A percentile compares a stretch with the other conserved stretches of the same genome.
These are phyloP conservation scores for Centrocercus urophasianus DNA, from an alignment of 2,113 vertebrate genomes.

Conservation along the genomic window DNA sequence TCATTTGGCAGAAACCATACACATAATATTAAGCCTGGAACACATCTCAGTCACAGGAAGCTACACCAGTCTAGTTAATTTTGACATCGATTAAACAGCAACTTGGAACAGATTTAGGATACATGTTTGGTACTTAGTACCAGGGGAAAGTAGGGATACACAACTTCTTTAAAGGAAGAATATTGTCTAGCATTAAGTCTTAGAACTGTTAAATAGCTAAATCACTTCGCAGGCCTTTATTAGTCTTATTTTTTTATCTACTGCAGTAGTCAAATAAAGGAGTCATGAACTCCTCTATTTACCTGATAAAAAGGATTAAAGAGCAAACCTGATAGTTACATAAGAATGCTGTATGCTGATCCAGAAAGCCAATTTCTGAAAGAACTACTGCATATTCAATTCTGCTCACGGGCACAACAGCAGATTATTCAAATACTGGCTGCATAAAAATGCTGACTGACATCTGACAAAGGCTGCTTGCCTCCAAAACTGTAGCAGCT, in stretches of 20 bases:
- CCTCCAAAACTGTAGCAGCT: background rate
- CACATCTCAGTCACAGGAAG: background rate
- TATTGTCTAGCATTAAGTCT: background rate
- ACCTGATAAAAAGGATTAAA: background rate
- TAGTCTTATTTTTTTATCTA: background rate
- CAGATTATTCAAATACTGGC: background rate
- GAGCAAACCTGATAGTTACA: background rate
- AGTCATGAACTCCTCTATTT: background rate
- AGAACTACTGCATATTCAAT: background rate
- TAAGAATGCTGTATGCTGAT: background rate
- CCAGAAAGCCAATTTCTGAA: background rate
- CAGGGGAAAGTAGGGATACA: background rate
- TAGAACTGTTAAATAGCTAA: background rate
- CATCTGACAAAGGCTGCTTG: background rate
- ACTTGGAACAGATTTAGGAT: background rate
- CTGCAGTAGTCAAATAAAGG: background rate
- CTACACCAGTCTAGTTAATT: background rate
- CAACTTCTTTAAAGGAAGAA: background rate
- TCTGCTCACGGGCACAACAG: background rate
- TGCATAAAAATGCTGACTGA: conserved; percentile 6
- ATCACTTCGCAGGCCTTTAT: background rate
- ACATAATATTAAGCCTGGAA: background rate
- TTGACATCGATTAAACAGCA: background rate
- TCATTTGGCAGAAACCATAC: background rate
- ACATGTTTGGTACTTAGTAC: background rate